A percentile compares a stretch with the other conserved stretches of the same genome.
These are phyloP conservation scores for Climacteris rufus DNA, from an alignment of 2,113 vertebrate species.

Conservation along the genomic window DNA sequence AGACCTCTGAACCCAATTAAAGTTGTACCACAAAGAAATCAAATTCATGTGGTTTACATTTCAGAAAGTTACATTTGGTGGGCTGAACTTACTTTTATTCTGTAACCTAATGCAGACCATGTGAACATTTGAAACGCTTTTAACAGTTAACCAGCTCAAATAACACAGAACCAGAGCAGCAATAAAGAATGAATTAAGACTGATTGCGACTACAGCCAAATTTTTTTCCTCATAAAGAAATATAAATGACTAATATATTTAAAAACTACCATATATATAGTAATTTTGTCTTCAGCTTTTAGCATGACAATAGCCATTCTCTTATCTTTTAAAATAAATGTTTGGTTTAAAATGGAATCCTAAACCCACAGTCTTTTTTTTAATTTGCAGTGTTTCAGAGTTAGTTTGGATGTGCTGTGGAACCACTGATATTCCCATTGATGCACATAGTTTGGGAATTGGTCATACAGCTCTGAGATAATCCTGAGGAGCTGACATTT, in stretches of 20 bases:
- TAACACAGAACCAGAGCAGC: conserved; percentile 82
- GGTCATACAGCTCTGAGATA: not conserved
- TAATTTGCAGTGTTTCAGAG: not conserved
- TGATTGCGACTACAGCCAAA: conserved; percentile 78
- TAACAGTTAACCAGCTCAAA: conserved; percentile 83
- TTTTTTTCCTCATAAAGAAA: conserved; percentile 67
- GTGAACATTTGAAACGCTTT: conserved; percentile 83
- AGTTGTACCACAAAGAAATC: conserved; percentile 81
- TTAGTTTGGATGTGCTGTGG: conserved; percentile 16
- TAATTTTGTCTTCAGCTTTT: conserved; percentile 50
- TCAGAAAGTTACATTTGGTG: conserved; percentile 82
- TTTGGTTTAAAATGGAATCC: conserved; percentile 55
- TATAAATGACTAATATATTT: conserved; percentile 39
- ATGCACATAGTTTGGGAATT: conserved; percentile 18
- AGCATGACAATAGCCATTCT: conserved; percentile 42
- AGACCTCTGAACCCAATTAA: conserved; percentile 83
- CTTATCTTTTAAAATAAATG: conserved; percentile 61
- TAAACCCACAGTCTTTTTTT: conserved; percentile 25
- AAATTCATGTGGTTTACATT: conserved; percentile 85
- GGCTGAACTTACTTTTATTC: conserved; percentile 83
- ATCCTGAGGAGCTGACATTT: not conserved
- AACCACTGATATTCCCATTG: not conserved
- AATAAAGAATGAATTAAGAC: conserved; percentile 86
- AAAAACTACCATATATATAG: not conserved
- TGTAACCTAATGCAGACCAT: conserved; percentile 83